These are phyloP conservation scores for Agrochola litura DNA, from an alignment of 2,888 invertebrate species.

Conservation along the genomic window DNA sequence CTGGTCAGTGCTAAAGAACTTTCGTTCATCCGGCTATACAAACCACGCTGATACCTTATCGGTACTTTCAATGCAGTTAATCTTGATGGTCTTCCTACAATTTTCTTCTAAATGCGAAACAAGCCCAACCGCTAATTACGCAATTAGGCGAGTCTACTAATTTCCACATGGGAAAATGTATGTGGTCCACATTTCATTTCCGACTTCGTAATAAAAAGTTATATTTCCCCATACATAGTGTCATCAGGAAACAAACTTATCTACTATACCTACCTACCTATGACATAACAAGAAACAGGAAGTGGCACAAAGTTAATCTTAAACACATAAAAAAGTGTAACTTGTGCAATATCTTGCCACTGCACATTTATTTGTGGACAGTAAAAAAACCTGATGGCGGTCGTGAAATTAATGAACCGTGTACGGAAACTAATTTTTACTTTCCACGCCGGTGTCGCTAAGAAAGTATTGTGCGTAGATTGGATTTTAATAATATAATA, in stretches of 20 bases:
- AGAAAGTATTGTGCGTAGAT: constrained; percentile 63
- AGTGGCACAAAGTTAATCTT: constrained; percentile 64
- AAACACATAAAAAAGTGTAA: constrained; percentile 64
- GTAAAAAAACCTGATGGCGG: constrained; percentile 62
- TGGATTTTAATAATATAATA: constrained; percentile 39
- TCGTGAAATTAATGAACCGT: constrained; percentile 78
- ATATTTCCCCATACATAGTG: constrained; percentile 39
- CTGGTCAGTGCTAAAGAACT: constrained; percentile 40
- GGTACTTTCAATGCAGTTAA: constrained; percentile 42
- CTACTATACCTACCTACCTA: constrained; percentile 21
- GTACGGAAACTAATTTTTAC: constrained; percentile 74
- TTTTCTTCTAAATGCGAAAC: constrained; percentile 32
- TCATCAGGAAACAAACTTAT: constrained; percentile 60
- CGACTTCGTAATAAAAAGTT: constrained; percentile 53
- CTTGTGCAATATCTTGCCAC: constrained; percentile 69
- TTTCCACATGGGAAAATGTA: constrained; percentile 39
- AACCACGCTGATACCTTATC: constrained; percentile 50
- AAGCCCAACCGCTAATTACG: constrained; percentile 47
- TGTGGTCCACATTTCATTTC: constrained; percentile 56
- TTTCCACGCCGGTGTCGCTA: constrained; percentile 60
- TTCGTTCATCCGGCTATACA: constrained; percentile 50
- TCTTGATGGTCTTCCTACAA: constrained; percentile 27
- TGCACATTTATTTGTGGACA: constrained; percentile 60
- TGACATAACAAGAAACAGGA: constrained; percentile 69
- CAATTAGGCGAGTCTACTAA: constrained; percentile 34